These are phyloP conservation scores for Drosophila ambigua DNA, from an alignment of 1,140 invertebrate species.

Conservation along the genomic window DNA sequence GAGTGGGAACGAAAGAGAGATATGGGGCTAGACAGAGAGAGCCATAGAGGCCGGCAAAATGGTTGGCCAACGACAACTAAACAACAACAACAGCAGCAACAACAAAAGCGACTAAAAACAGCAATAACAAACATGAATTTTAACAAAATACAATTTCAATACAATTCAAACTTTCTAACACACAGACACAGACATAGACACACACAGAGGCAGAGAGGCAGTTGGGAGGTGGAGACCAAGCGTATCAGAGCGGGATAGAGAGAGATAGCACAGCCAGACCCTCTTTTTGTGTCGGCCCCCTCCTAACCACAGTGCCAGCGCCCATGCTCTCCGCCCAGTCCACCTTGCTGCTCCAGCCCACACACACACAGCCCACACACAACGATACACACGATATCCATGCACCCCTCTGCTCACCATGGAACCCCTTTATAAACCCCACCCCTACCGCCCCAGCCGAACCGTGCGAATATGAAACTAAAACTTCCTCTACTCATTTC, in stretches of 20 bases:
- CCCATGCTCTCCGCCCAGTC: too few relatives aligned
- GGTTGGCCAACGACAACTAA: slow-evolving; percentile 76
- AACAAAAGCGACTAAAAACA: slow-evolving; percentile 46
- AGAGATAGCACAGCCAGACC: slow-evolving; percentile 11
- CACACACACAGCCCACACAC: slow-evolving; percentile 8
- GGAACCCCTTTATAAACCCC: background rate
- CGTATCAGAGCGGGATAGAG: slow-evolving; percentile 23
- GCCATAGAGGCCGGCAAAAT: slow-evolving; percentile 68
- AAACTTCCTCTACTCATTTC: slow-evolving; percentile 83
- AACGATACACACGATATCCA: background rate
- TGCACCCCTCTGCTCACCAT: background rate
- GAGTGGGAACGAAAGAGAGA: background rate
- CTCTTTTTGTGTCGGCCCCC: slow-evolving; percentile 6
- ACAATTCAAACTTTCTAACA: slow-evolving; percentile 83
- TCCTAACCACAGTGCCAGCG: slow-evolving; percentile 65
- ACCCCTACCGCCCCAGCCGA: slow-evolving; percentile 1
- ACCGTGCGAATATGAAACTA: slow-evolving; percentile 74
- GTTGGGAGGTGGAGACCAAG: background rate
- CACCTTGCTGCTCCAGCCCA: slow-evolving; percentile 11
- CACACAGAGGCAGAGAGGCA: background rate
- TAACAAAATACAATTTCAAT: slow-evolving; percentile 83
- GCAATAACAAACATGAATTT: slow-evolving; percentile 82
- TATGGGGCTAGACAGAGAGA: slow-evolving; percentile 23
- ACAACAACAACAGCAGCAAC: slow-evolving; percentile 52
- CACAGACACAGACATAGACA: slow-evolving; percentile 36